Evolutionary conservation across 2,113 vertebrate species (phyloP).

Genomic region (Bettongia penicillata): DNA sequence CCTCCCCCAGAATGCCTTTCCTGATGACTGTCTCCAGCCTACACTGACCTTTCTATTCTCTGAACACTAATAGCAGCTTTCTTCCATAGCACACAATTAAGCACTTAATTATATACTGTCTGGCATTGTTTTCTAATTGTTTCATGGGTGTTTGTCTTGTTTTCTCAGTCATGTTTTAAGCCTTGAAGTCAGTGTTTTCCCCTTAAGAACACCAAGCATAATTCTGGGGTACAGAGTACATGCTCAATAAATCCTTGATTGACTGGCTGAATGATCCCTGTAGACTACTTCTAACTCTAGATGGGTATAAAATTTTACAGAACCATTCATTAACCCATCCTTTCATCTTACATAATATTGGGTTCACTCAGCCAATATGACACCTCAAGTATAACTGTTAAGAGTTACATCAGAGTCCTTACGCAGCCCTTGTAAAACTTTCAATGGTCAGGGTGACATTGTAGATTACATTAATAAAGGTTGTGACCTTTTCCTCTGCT

Average conservation of each 20-base stretch:
- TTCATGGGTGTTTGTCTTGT: constrained; percentile 36
- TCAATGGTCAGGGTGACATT: not conserved
- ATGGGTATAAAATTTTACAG: not conserved
- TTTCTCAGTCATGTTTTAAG: constrained; percentile 2
- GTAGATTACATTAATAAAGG: not conserved
- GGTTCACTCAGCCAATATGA: constrained; percentile 1
- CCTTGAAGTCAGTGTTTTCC: not conserved
- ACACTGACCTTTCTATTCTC: constrained; percentile 31
- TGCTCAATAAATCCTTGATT: not conserved
- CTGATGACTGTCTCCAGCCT: constrained; percentile 46
- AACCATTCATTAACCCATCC: not conserved
- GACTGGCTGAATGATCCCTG: not conserved
- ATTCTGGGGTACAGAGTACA: not conserved
- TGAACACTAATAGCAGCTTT: constrained; percentile 17
- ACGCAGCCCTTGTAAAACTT: not conserved
- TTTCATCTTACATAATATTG: not conserved
- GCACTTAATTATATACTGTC: constrained; percentile 59
- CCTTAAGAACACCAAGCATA: not conserved
- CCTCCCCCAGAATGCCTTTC: not conserved
- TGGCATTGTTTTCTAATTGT: constrained; percentile 41
- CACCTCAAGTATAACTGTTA: not conserved
- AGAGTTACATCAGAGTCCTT: not conserved
- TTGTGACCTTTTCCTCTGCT: not conserved
- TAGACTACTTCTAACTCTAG: not conserved
- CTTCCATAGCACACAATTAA: constrained; percentile 37